Evolutionary conservation across 2,797 vertebrate genomes (phyloP).

Genomic region (Todus mexicanus): DNA sequence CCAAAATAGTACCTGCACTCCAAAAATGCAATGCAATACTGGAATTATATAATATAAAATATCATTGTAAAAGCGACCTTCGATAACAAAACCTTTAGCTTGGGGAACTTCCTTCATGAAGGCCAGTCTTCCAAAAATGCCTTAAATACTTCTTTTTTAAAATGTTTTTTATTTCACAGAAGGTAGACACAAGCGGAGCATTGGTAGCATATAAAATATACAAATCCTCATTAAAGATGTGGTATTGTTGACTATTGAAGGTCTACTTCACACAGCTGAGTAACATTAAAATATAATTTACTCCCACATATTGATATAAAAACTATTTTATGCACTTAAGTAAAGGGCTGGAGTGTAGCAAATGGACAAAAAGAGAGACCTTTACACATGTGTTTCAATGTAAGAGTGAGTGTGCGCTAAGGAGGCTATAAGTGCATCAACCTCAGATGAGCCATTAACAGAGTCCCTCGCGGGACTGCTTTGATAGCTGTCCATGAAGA

Average conservation of each 20-base stretch:
- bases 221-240: constrained; percentile 76
- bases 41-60: constrained; percentile 75
- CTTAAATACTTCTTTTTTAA: constrained; percentile 67
- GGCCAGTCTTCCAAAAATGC: constrained; percentile 65
- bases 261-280: constrained; percentile 71
- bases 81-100: constrained; percentile 67
- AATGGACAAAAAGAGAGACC: constrained; percentile 34
- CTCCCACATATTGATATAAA: constrained; percentile 72
- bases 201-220: constrained; percentile 76
- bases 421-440: constrained; percentile 82
- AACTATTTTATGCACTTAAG: constrained; percentile 67
- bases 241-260: constrained; percentile 56
- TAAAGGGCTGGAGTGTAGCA: constrained; percentile 53
- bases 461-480: constrained; percentile 73
- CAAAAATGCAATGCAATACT: constrained; percentile 74
- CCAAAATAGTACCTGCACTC: constrained; percentile 74
- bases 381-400: constrained; percentile 97
- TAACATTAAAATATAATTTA: constrained; percentile 77
- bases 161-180: constrained; percentile 69
- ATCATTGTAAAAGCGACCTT: constrained; percentile 69
- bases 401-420: constrained; percentile 95
- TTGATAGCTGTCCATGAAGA: constrained; percentile 86
- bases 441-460: constrained; percentile 77
- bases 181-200: constrained; percentile 73
- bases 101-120: constrained; percentile 58